Conservation (phyloP, 2,888 invertebrate genomes). For the Dynastes grantii region DNA sequence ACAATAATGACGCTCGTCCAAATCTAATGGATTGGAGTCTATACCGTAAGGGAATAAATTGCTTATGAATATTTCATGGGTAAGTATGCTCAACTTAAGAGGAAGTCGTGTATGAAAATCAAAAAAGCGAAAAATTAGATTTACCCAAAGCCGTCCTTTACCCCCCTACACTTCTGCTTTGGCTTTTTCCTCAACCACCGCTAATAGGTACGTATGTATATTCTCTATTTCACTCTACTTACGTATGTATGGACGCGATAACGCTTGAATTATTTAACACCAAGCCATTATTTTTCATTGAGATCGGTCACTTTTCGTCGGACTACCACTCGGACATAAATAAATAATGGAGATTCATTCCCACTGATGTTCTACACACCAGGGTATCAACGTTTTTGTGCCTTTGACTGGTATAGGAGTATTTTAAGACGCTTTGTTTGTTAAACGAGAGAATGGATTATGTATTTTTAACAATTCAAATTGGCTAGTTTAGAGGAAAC, state of each 20-base stretch:
- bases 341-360: constrained; percentile 18
- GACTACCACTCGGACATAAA: neutral
- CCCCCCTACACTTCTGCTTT: neutral
- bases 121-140: constrained; percentile 38
- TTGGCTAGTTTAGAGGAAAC: neutral
- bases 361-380: neutral
- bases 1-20: neutral
- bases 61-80: constrained; percentile 34
- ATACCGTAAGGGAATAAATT: constrained; percentile 17
- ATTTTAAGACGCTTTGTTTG: no score
- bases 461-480: neutral
- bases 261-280: constrained; percentile 29
- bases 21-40: constrained; percentile 20
- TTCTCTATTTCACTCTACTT: constrained; percentile 15
- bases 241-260: constrained; percentile 13
- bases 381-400: neutral
- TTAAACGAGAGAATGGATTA: no score
- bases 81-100: constrained; percentile 25
- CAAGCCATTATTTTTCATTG: constrained; percentile 20
- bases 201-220: neutral
- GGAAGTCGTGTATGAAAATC: constrained; percentile 26
- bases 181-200: neutral
- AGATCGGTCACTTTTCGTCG: neutral
- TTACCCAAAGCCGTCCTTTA: constrained; percentile 1
- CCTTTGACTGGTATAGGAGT: no score